phyloP scores from a whole-genome alignment of 2,113 vertebrate genomes.

The Nicator chloris region DNA sequence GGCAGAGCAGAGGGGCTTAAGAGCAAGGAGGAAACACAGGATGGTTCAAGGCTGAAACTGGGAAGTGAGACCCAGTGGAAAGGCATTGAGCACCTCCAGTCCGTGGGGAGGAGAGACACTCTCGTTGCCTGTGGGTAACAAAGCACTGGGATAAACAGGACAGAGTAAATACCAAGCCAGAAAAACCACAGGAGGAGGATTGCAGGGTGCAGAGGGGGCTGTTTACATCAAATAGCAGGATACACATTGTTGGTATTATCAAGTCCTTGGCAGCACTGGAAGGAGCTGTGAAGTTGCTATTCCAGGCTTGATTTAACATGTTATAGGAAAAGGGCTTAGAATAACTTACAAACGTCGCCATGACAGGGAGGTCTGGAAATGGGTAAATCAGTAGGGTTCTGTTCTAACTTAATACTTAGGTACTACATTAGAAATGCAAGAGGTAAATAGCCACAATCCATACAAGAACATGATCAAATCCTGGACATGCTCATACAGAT shows the following conservation, averaged over 20 bases:
- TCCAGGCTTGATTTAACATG: background rate
- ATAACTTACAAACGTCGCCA: background rate
- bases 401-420: background rate
- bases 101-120: background rate
- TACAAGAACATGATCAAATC: background rate
- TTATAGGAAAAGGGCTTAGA: background rate
- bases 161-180: background rate
- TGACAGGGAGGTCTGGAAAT: background rate
- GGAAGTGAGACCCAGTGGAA: background rate
- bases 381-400: background rate
- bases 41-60: background rate
- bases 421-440: background rate
- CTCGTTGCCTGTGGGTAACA: background rate
- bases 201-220: background rate
- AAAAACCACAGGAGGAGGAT: background rate
- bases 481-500: background rate
- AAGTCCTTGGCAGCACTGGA: background rate
- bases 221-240: background rate
- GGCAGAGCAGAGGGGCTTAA: background rate
- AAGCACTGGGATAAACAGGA: background rate
- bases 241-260: background rate
- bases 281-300: background rate
- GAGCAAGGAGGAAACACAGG: background rate
- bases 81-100: rapidly evolving
- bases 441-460: background rate